A percentile compares a stretch with the other conserved stretches of the same genome.
Evolutionary conservation across 2,888 invertebrate species (phyloP).

Genomic region (Pterostichus madidus): DNA sequence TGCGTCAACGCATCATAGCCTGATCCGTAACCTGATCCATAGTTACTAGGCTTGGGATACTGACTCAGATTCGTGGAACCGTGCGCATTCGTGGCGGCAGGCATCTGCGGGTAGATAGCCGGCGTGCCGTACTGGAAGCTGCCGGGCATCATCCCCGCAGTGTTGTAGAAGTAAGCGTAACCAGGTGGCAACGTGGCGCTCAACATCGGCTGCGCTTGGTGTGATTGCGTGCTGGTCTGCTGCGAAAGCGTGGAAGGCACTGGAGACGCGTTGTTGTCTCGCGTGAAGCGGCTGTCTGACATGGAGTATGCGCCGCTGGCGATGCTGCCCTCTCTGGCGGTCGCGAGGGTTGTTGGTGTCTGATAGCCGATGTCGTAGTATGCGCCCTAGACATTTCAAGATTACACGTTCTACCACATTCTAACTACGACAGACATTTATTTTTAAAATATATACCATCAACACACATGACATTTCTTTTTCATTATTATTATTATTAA

Average conservation of each 20-base stretch:
- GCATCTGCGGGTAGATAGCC: slow-evolving; percentile 87
- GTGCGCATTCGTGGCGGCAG: slow-evolving; percentile 86
- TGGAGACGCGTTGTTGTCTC: slow-evolving; percentile 90
- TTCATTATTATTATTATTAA: too few species aligned
- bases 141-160: slow-evolving; percentile 84
- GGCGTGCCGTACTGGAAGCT: slow-evolving; percentile 86
- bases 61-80: slow-evolving; percentile 85
- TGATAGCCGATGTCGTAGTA: slow-evolving; percentile 88
- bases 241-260: slow-evolving; percentile 88
- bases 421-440: slow-evolving; percentile 10
- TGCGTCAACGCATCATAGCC: slow-evolving; percentile 81
- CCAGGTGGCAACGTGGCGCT: slow-evolving; percentile 84
- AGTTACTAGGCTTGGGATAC: slow-evolving; percentile 83
- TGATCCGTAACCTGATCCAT: slow-evolving; percentile 81
- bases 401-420: slow-evolving; percentile 22
- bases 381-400: slow-evolving; percentile 75
- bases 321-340: slow-evolving; percentile 83
- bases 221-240: slow-evolving; percentile 81
- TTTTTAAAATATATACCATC: not conserved
- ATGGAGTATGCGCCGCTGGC: slow-evolving; percentile 85
- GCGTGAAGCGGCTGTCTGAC: slow-evolving; percentile 85
- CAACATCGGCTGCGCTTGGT: slow-evolving; percentile 82
- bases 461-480: not conserved
- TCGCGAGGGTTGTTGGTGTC: slow-evolving; percentile 85
- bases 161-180: slow-evolving; percentile 87